phyloP scores from a whole-genome alignment of 1,140 invertebrate species.

The Drosophila albomicans region DNA sequence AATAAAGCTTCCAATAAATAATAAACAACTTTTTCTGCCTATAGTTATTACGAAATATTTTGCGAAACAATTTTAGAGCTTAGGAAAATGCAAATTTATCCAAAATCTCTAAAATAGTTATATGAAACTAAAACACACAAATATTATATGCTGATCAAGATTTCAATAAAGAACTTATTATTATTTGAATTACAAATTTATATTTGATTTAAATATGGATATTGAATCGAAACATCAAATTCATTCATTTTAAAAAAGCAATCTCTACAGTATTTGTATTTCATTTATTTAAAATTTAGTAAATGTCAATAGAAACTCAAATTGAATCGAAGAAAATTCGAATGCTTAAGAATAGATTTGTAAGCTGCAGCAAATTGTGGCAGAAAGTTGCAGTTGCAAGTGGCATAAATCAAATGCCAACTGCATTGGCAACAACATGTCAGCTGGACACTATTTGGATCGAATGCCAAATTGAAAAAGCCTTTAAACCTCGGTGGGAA shows the following conservation, averaged over 20 bases:
- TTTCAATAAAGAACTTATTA: too few relatives aligned
- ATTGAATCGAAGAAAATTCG: neutral
- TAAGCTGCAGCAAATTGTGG: conserved; percentile 6
- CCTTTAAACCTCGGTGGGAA: conserved; percentile 7
- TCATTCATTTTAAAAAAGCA: neutral
- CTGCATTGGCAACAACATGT: conserved; percentile 34
- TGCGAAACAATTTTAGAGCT: too few relatives aligned
- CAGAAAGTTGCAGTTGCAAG: conserved; percentile 14
- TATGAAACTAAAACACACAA: too few relatives aligned
- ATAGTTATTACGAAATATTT: too few relatives aligned
- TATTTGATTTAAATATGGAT: neutral
- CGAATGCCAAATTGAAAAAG: conserved; percentile 4
- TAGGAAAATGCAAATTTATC: too few relatives aligned
- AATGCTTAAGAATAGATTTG: neutral
- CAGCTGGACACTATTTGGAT: conserved; percentile 17
- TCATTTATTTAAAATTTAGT: neutral
- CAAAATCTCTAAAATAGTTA: too few relatives aligned
- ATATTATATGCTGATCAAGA: too few relatives aligned
- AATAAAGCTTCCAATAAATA: too few relatives aligned
- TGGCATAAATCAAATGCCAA: conserved; percentile 45
- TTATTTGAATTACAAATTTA: too few relatives aligned
- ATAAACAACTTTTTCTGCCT: too few relatives aligned
- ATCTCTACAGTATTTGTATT: neutral
- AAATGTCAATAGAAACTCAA: neutral
- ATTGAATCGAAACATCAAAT: neutral